These are phyloP conservation scores for Myotis pilosus DNA, from an alignment of 2,797 vertebrate genomes.

Conservation along the genomic window DNA sequence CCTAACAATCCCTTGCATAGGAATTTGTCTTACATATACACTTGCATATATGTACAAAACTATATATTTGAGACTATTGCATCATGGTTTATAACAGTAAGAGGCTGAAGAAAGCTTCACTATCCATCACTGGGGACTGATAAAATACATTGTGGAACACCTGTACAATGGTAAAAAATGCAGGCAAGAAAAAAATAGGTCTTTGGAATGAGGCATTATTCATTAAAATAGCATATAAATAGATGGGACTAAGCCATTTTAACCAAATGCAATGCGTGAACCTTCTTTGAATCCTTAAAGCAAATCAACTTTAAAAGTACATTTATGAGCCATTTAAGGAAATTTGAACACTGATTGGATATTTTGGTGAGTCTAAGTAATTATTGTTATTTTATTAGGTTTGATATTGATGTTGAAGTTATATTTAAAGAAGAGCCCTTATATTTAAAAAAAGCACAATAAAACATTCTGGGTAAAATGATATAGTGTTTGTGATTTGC, in stretches of 20 bases:
- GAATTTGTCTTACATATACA: not conserved
- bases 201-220: not conserved
- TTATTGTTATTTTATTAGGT: not conserved
- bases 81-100: not conserved
- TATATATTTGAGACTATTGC: not conserved
- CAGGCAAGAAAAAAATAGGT: not conserved
- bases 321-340: not conserved
- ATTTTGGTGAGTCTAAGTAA: slow-evolving; percentile 8
- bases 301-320: not conserved
- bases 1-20: not conserved
- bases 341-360: not conserved
- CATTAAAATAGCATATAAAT: not conserved
- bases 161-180: not conserved
- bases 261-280: not conserved
- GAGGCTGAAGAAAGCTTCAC: not conserved
- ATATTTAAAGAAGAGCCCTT: not conserved
- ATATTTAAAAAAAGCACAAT: not conserved
- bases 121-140: not conserved
- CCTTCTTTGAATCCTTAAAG: not conserved
- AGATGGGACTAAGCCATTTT: not conserved
- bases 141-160: not conserved
- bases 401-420: slow-evolving; percentile 27
- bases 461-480: not conserved
- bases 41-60: not conserved
- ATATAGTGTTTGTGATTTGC: not conserved